These are phyloP conservation scores for Neuroterus valhalla DNA, from an alignment of 1,140 invertebrate species.

Conservation along the genomic window DNA sequence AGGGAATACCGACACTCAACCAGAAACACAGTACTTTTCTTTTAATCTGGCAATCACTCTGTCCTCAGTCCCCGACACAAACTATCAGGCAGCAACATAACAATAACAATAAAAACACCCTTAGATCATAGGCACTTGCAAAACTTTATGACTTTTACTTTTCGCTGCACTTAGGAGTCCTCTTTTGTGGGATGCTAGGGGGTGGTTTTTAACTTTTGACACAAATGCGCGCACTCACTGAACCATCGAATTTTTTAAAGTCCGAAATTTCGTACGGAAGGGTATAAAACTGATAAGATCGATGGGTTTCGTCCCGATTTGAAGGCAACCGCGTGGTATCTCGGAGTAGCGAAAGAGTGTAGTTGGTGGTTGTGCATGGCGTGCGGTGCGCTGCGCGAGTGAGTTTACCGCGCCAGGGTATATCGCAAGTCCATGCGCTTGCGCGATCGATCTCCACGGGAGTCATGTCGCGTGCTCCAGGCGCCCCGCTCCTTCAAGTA, in stretches of 20 bases:
- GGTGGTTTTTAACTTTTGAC: background rate
- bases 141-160: slow-evolving; percentile 28
- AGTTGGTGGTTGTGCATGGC: slow-evolving; percentile 70
- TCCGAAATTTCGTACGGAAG: background rate
- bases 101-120: background rate
- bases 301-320: slow-evolving; percentile 41
- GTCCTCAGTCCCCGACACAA: background rate
- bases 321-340: slow-evolving; percentile 65
- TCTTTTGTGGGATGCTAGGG: background rate
- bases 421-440: slow-evolving; percentile 70
- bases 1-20: background rate
- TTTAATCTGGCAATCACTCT: background rate
- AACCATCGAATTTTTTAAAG: slow-evolving; percentile 29
- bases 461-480: slow-evolving; percentile 51
- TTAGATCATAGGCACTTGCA: background rate
- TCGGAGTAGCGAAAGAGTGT: slow-evolving; percentile 59
- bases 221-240: slow-evolving; percentile 42
- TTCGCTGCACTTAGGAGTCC: slow-evolving; percentile 18
- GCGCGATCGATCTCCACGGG: slow-evolving; percentile 60
- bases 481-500: slow-evolving; percentile 54
- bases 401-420: slow-evolving; percentile 71
- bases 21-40: background rate
- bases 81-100: background rate
- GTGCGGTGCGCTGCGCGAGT: slow-evolving; percentile 74
- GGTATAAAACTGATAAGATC: background rate